These are phyloP conservation scores for Myrmecobius fasciatus DNA, from an alignment of 2,113 vertebrate genomes.

Conservation along the genomic window DNA sequence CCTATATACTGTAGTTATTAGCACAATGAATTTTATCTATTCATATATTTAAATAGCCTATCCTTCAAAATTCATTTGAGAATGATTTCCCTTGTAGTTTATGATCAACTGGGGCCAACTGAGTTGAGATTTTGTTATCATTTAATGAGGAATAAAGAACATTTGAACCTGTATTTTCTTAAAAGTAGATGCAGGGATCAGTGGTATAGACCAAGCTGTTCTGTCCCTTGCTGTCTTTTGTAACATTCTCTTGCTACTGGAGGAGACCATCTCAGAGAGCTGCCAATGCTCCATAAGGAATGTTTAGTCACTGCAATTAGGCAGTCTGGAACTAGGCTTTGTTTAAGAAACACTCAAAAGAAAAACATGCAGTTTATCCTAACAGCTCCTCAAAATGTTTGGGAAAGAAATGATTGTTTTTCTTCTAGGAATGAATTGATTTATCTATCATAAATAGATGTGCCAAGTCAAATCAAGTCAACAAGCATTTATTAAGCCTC, in stretches of 20 bases:
- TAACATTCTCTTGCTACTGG: conserved; percentile 11
- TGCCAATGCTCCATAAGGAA: background rate
- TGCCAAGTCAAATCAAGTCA: background rate
- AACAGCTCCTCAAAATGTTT: conserved; percentile 32
- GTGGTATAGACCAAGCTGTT: conserved; percentile 22
- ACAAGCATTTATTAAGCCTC: background rate
- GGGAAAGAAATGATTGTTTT: background rate
- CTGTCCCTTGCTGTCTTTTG: background rate
- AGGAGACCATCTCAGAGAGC: conserved; percentile 6
- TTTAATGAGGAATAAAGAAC: conserved; percentile 5
- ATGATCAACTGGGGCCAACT: background rate
- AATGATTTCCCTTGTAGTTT: background rate
- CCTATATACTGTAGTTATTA: background rate
- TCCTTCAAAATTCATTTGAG: background rate
- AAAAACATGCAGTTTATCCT: background rate
- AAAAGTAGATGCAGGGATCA: conserved; percentile 18
- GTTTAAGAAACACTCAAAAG: background rate
- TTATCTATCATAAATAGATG: background rate
- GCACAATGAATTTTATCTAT: background rate
- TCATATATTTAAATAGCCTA: conserved; percentile 4
- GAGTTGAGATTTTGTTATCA: conserved; percentile 8
- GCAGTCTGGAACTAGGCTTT: conserved; percentile 31
- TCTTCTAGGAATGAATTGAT: background rate
- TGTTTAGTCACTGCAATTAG: conserved; percentile 28
- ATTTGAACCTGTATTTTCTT: conserved; percentile 23